Base-by-base conservation (phyloP, 2,113 vertebrate genomes). In the Mola mola region DNA sequence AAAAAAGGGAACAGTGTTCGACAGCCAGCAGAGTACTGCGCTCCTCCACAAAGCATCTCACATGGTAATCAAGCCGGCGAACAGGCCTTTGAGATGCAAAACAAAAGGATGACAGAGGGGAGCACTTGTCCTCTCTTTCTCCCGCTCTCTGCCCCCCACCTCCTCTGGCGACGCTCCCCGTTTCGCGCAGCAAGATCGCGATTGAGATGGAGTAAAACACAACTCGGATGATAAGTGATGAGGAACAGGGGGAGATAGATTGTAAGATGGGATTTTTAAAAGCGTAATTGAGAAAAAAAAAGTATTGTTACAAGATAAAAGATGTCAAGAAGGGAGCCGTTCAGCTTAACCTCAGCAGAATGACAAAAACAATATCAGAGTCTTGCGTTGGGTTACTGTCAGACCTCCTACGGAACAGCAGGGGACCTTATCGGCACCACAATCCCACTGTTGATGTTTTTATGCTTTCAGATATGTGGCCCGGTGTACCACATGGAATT, bases 21-120 rank as follows among this genome's bases (percentile, higher is more conserved):
- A 84, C 70, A 41, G 63, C 34, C 42, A 29, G 57, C 44, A 26
- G 66, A 78, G 69, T 8, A 74, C 53, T 5, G 16, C 29, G 8
- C 63, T 84, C 74, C 60, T 59, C 51, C 77, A 75, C 74, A 76
- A 77, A 43, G 67, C 74, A 19, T 53, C 74, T 77, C 68, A 64
- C 68, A 62, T 53, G 59, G 52, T 81, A 71, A 85, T 81, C 76
- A 82, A 65, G 63, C 59, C 33, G 16, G 43, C 38, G 49, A 71
- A 61, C 25, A 53, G 36, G 53, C 61, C 74, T 33, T 43, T 53
- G 55, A 81, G 67, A 79, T 36, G 4, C 55, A 58, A 68, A 68
- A 79, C 67, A 66, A 76, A 71, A 68, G 62, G 51, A 58, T 25
- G 69, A 78, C 80, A 82, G 61, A 75, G 75, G 42, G 58, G 26